Conservation (phyloP, 2,888 invertebrate species). For the Argyresthia albistria region DNA sequence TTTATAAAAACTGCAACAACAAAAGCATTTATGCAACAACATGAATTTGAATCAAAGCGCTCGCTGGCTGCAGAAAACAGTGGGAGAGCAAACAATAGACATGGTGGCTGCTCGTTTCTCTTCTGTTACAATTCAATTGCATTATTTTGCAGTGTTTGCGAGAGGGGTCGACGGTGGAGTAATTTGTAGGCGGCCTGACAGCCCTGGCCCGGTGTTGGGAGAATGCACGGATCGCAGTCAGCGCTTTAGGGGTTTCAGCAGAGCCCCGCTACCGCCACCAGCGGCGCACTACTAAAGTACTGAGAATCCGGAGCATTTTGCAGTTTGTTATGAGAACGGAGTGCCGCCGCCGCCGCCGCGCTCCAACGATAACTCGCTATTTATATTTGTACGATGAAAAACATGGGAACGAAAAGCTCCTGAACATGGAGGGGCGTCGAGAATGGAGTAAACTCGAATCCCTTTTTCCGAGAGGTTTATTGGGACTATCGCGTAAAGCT, state of each 20-base stretch:
- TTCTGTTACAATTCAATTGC: constrained; percentile 49
- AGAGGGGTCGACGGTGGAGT: constrained; percentile 50
- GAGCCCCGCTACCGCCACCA: constrained; percentile 23
- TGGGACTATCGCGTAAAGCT: neutral
- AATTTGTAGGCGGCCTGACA: constrained; percentile 51
- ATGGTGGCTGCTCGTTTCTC: constrained; percentile 43
- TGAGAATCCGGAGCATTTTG: constrained; percentile 61
- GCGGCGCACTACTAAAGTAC: constrained; percentile 49
- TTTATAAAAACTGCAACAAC: too few species aligned
- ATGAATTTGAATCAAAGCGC: too few species aligned
- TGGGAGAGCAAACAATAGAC: constrained; percentile 29
- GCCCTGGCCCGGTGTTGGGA: constrained; percentile 33
- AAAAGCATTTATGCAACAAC: too few species aligned
- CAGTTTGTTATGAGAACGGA: constrained; percentile 58
- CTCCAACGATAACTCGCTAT: constrained; percentile 41
- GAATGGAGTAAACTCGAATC: neutral
- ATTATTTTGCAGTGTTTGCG: constrained; percentile 58
- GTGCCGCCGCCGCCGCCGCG: constrained; percentile 25
- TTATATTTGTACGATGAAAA: constrained; percentile 38
- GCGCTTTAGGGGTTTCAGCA: constrained; percentile 59
- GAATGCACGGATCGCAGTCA: constrained; percentile 38
- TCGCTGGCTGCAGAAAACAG: too few species aligned
- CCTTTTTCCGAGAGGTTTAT: neutral
- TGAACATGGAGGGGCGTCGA: too few species aligned
- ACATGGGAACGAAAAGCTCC: constrained; percentile 14